Evolutionary conservation across 2,888 invertebrate species (phyloP).

Genomic region (Perdita meconis): DNA sequence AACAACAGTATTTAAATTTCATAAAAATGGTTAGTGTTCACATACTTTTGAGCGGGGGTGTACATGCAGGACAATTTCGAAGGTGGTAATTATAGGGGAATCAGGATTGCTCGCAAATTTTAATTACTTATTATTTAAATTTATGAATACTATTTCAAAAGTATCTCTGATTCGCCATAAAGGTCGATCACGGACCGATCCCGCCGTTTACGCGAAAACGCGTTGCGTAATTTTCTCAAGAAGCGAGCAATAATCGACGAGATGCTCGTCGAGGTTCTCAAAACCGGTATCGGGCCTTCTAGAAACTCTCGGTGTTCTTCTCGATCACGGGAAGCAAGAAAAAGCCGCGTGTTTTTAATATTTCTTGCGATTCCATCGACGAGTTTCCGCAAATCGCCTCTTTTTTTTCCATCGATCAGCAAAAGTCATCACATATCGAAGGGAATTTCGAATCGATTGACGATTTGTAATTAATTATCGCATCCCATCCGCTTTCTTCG

Average conservation of each 20-base stretch:
- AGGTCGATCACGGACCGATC: not conserved
- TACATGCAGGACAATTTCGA: no score
- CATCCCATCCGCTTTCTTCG: no score
- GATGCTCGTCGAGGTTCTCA: slow-evolving; percentile 12
- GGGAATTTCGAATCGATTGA: not conserved
- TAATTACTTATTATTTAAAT: no score
- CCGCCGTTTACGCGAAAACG: slow-evolving; percentile 10
- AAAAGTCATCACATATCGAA: slow-evolving; percentile 19
- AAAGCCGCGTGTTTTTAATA: slow-evolving; percentile 11
- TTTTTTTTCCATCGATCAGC: slow-evolving; percentile 24
- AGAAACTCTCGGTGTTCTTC: slow-evolving; percentile 7
- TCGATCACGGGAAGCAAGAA: slow-evolving; percentile 16
- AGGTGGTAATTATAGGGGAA: no score
- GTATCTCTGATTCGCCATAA: not conserved
- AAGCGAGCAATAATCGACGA: not conserved
- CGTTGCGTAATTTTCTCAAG: slow-evolving; percentile 43
- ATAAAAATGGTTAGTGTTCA: no score
- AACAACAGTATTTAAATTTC: no score
- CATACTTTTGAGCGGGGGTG: no score
- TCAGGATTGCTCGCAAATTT: no score
- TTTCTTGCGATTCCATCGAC: slow-evolving; percentile 25
- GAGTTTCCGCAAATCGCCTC: slow-evolving; percentile 1
- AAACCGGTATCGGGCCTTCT: slow-evolving; percentile 47
- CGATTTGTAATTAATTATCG: not conserved
- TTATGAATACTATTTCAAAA: no score